phyloP scores from a whole-genome alignment of 2,113 vertebrate genomes.

The Centropus bengalensis region DNA sequence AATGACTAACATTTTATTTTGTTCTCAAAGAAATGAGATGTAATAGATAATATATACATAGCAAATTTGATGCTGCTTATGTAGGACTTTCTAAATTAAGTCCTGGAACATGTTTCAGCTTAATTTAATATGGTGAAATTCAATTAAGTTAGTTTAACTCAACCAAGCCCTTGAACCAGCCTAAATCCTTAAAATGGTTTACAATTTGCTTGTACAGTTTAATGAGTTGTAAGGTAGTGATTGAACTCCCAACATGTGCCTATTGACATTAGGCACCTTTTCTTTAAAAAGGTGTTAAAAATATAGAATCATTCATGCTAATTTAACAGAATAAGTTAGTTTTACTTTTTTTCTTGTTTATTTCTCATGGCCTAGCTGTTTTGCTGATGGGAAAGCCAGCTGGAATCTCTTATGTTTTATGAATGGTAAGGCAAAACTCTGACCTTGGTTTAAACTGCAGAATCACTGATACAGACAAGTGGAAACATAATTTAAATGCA shows the following conservation, averaged over 20 bases:
- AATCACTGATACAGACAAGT: background rate
- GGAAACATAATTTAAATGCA: background rate
- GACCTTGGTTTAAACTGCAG: slow-evolving; percentile 6
- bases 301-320: background rate
- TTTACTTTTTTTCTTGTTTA: background rate
- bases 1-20: background rate
- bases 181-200: background rate
- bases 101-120: accelerated
- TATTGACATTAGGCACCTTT: background rate
- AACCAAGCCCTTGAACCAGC: background rate
- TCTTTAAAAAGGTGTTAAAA: background rate
- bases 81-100: slow-evolving; percentile 10
- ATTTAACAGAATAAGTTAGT: slow-evolving; percentile 23
- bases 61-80: background rate
- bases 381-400: slow-evolving; percentile 38
- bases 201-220: background rate
- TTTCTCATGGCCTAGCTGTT: background rate
- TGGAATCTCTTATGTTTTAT: slow-evolving; percentile 43
- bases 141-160: slow-evolving; percentile 23
- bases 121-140: background rate
- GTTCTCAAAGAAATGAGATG: background rate
- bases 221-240: background rate
- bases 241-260: background rate
- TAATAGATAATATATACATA: background rate
- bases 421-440: slow-evolving; percentile 28